Evolutionary conservation across 2,113 vertebrate genomes (phyloP), one percentile per base, ranked within the genome.

Genomic region (Camelus bactrianus): DNA sequence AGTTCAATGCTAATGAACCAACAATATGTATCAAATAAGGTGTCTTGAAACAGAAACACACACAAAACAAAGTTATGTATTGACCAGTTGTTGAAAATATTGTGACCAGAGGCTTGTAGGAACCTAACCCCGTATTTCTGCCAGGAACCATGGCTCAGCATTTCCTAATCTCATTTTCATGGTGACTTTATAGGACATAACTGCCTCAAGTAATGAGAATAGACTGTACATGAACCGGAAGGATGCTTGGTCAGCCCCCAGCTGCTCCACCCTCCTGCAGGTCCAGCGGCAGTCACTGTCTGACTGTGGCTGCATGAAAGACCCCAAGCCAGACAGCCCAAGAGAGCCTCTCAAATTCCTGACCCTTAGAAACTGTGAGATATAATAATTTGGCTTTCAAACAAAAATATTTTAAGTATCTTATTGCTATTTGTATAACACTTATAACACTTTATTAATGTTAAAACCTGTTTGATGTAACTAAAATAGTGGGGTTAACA

Each of bases 1-100:
- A 95, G 38, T 96, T 67, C 89, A 54, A 0, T 70, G 85, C 83
- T 64, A 91, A 83, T 56, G 56, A 84, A 84, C 32, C 75, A 75
- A 65, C 77, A 80, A 65, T 70, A 80, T 32, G 72, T 92, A 83
- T 86, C 48, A 89, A 90, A 92, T 60, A 94, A 70, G 26, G 70
- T 91, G 19, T 93, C 19, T 93, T 96, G 69, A 75, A 86, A 76
- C 48, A 94, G 38, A 95, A 81, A 54, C n/a, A 93, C 26, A 79
- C 42, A 86, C 16, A 38, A 93, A 87, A 95, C 58, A 93, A 90
- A 7, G 38, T 58, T 83, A 62, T 30, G 1, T 70, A 88, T 91
- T 89, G 93, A 83, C 54, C 10, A 48, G 26, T 50, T 93, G 88
- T 91, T 64, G 42, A 93, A 95, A 80, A 88, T 81, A 89, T 42